These are phyloP conservation scores for Cathartes aura DNA, from an alignment of 2,113 vertebrate genomes.

Conservation along the genomic window DNA sequence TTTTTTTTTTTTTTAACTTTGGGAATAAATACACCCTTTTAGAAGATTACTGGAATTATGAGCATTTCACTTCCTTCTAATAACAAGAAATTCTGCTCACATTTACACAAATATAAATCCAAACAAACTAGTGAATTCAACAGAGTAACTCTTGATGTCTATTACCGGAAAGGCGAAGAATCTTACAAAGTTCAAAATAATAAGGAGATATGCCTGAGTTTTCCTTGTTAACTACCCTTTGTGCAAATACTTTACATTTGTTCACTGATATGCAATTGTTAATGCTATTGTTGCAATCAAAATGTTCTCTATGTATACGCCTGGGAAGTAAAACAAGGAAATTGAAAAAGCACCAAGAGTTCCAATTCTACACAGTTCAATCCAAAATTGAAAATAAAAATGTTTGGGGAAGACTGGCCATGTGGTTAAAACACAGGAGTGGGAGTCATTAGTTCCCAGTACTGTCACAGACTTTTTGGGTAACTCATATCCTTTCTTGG, in stretches of 20 bases:
- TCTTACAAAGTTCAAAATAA: neutral
- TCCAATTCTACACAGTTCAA: neutral
- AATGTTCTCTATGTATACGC: neutral
- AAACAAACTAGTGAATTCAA: neutral
- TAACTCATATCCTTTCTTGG: neutral
- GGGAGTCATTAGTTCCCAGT: neutral
- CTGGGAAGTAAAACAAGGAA: neutral
- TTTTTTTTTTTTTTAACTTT: neutral
- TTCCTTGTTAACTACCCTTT: neutral
- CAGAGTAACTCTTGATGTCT: neutral
- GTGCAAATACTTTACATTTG: neutral
- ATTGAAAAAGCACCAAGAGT: neutral
- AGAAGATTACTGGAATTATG: neutral
- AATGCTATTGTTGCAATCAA: neutral
- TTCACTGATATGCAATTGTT: neutral
- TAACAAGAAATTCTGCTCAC: neutral
- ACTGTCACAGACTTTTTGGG: neutral
- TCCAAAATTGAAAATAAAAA: neutral
- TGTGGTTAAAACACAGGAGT: neutral
- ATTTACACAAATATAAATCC: neutral
- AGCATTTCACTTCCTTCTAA: neutral
- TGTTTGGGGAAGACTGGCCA: neutral
- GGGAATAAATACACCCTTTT: neutral
- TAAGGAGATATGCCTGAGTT: neutral
- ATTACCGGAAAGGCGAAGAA: neutral